Percentiles rank a stretch among this genome's conserved stretches.
Evolutionary conservation across 2,888 invertebrate genomes (phyloP).

Genomic region (Apotomis betuletana): DNA sequence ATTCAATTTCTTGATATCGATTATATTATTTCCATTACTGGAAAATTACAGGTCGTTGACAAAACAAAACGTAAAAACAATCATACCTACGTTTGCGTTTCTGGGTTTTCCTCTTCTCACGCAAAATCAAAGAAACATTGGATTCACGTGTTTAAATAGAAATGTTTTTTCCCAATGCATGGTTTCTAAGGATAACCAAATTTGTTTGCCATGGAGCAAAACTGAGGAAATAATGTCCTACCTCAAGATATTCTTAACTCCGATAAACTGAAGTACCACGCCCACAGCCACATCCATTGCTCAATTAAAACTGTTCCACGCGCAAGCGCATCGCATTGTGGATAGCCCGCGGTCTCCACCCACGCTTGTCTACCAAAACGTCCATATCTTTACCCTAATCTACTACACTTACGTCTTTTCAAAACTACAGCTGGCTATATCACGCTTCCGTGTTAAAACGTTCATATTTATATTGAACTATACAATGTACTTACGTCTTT

Average conservation of each 20-base stretch:
- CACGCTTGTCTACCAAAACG: conserved; percentile 7
- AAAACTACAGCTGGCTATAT: background rate
- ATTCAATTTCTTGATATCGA: too few relatives aligned
- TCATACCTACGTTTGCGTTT: too few relatives aligned
- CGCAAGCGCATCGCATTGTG: conserved; percentile 10
- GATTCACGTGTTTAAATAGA: too few relatives aligned
- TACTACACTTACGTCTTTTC: background rate
- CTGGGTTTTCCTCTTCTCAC: too few relatives aligned
- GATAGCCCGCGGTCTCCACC: conserved; percentile 25
- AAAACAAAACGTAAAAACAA: too few relatives aligned
- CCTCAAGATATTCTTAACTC: background rate
- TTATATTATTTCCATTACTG: too few relatives aligned
- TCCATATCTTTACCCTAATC: background rate
- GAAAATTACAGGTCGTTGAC: too few relatives aligned
- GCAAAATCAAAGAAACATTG: too few relatives aligned
- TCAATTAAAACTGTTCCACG: conserved; percentile 32
- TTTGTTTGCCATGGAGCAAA: too few relatives aligned
- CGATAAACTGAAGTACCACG: conserved; percentile 14
- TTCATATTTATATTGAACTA: background rate
- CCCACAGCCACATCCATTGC: conserved; percentile 16
- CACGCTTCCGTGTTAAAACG: conserved; percentile 1
- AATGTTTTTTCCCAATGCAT: too few relatives aligned
- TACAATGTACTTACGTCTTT: background rate
- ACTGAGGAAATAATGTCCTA: too few relatives aligned
- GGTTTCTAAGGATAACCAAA: too few relatives aligned